These are phyloP conservation scores for Neoseiulus cucumeris DNA, from an alignment of 1,140 invertebrate genomes.

Conservation along the genomic window DNA sequence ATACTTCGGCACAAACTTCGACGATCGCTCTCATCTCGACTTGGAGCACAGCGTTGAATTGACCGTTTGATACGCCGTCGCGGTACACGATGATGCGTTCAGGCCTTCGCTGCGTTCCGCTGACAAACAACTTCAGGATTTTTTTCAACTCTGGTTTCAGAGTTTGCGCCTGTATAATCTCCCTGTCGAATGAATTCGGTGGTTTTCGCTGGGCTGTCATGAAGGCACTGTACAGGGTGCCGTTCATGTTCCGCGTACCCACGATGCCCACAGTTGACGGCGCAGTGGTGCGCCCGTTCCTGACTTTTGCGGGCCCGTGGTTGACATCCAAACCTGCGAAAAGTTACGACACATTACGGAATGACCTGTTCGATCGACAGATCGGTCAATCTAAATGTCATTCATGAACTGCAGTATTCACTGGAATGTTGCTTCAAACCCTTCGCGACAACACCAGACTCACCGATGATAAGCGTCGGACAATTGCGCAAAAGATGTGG, in stretches of 20 bases:
- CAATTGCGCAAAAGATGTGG: background rate
- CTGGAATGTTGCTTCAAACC: too few species aligned
- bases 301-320: background rate
- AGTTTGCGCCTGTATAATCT: background rate
- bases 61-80: slow-evolving; percentile 31
- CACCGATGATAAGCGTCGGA: slow-evolving; percentile 1
- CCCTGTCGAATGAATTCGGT: background rate
- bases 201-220: background rate
- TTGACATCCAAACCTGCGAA: background rate
- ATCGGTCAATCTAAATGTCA: too few species aligned
- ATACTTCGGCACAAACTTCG: slow-evolving; percentile 9
- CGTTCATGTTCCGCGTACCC: background rate
- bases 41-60: slow-evolving; percentile 25
- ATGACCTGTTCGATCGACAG: too few species aligned
- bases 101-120: slow-evolving; percentile 1
- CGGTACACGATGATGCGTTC: slow-evolving; percentile 27
- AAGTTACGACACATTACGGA: too few species aligned
- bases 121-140: slow-evolving; percentile 14
- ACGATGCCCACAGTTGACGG: background rate
- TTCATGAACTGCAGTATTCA: too few species aligned
- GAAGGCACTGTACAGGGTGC: background rate
- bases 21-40: slow-evolving; percentile 18
- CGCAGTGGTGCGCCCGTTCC: background rate
- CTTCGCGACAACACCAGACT: too few species aligned
- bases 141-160: background rate